phyloP scores from a whole-genome alignment of 2,888 invertebrate species.

The Drosophila quasianomalipes region DNA sequence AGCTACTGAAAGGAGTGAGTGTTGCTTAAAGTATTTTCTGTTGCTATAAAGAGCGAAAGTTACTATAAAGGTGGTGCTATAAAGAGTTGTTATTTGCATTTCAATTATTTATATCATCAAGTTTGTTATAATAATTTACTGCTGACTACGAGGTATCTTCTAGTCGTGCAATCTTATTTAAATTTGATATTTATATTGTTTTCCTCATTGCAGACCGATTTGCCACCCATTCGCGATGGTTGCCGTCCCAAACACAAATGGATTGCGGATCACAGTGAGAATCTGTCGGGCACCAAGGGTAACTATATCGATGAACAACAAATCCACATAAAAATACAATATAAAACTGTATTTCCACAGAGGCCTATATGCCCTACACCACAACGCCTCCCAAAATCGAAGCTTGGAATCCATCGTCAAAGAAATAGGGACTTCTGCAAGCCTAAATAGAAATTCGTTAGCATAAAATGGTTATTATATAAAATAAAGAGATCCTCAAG shows the following conservation, averaged over 20 bases:
- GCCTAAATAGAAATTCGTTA: constrained; percentile 31
- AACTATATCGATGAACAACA: constrained; percentile 6
- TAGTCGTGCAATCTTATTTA: not conserved
- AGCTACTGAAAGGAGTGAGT: not conserved
- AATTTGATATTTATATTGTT: not conserved
- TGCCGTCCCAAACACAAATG: constrained; percentile 92
- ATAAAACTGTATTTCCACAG: constrained; percentile 52
- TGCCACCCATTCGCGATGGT: constrained; percentile 87
- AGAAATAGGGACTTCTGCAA: constrained; percentile 57
- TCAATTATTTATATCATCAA: not conserved
- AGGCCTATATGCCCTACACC: constrained; percentile 95
- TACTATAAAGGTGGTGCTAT: not conserved
- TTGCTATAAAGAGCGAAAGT: not conserved
- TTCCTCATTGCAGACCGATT: constrained; percentile 82
- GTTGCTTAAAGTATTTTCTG: not conserved
- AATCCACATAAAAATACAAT: not conserved
- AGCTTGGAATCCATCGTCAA: constrained; percentile 90
- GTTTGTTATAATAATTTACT: not conserved
- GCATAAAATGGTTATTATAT: constrained; percentile 29
- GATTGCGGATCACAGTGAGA: constrained; percentile 94
- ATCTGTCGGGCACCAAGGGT: constrained; percentile 92
- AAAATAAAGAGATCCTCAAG: constrained; percentile 26
- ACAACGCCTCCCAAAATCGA: constrained; percentile 95
- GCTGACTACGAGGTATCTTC: not conserved
- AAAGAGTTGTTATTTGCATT: not conserved